These are phyloP conservation scores for Synergus umbraculus DNA, from an alignment of 2,888 invertebrate species.

Conservation along the genomic window DNA sequence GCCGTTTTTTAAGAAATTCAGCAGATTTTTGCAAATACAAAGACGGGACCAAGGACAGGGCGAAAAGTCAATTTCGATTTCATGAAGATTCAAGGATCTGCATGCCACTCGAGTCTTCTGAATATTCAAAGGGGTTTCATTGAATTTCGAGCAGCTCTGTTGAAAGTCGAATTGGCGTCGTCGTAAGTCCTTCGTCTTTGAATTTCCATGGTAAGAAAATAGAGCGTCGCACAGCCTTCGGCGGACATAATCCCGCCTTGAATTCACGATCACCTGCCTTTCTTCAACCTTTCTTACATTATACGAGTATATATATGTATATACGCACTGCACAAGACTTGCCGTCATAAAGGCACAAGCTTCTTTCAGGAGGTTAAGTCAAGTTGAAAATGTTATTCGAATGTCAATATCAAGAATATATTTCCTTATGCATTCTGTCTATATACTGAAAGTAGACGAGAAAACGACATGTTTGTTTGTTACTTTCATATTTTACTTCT, in stretches of 20 bases:
- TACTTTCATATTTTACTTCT: neutral
- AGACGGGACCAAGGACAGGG: slow-evolving; percentile 23
- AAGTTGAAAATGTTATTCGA: slow-evolving; percentile 8
- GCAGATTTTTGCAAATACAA: neutral
- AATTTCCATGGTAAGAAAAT: slow-evolving; percentile 36
- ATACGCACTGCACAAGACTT: neutral
- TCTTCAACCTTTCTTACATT: neutral
- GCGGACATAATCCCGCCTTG: slow-evolving; percentile 7
- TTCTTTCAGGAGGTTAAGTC: slow-evolving; percentile 11
- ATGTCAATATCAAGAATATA: slow-evolving; percentile 5
- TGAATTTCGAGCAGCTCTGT: slow-evolving; percentile 46
- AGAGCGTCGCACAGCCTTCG: neutral
- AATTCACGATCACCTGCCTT: slow-evolving; percentile 18
- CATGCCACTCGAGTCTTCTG: slow-evolving; percentile 45
- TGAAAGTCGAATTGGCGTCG: slow-evolving; percentile 47
- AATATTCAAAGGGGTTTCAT: slow-evolving; percentile 48
- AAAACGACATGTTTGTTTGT: slow-evolving; percentile 22
- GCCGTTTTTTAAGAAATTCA: neutral
- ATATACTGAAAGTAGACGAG: neutral
- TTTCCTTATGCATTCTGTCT: neutral
- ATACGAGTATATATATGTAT: neutral
- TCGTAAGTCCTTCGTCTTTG: slow-evolving; percentile 38
- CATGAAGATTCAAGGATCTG: slow-evolving; percentile 42
- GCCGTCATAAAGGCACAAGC: neutral
- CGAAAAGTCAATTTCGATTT: slow-evolving; percentile 48